Base-by-base conservation (phyloP, 2,888 invertebrate species). In the Trachelus tabidus region DNA sequence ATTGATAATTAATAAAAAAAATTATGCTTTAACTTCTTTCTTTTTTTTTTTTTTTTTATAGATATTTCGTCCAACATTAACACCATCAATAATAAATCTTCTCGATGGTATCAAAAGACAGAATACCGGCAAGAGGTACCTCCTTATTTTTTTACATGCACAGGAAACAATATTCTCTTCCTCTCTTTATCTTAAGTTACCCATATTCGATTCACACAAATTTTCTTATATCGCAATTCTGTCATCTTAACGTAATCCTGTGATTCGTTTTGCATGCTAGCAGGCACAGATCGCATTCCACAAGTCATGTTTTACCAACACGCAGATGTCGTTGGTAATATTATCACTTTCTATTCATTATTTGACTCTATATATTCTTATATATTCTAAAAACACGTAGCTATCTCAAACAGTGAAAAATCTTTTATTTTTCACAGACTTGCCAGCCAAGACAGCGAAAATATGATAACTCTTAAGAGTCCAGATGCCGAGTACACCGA, bases 31-130 rank as follows among this genome's bases (percentile, higher is more conserved):
- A 56, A 56, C 1, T 31, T 69, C 9, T 34, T 34, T 33, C 11
- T 34, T 34, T 12, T 35, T 31, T 69, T 9, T 34, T 34, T 33
- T 34, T 34, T 34, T 12, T 35, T 35, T 35, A 3, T 79, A 91
- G 91, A 89, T 91, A 88, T 91, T 91, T 89, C 90, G 90, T 88
- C 91, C 91, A 83, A 88, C 87, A 31, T 80, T 90, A 76, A 88
- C 90, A 37, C 88, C 89, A 77, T 88, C 91, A 31, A 88, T 91
- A 77, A 85, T 89, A 34, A 90, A 85, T 81, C 79, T 91, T 76
- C 88, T 91, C 30, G 90, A 91, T 75, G 87, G 87, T 34, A 89
- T 91, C 77, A 91, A 90, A 79, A 84, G 89, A 73, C 89, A 88
- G 84, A 87, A 82, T 74, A 76, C 80, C 69, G 85, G 82, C 75